Evolutionary conservation across 2,888 invertebrate species (phyloP), one percentile per base, ranked within the genome.

Genomic region (Thalpophila matura): DNA sequence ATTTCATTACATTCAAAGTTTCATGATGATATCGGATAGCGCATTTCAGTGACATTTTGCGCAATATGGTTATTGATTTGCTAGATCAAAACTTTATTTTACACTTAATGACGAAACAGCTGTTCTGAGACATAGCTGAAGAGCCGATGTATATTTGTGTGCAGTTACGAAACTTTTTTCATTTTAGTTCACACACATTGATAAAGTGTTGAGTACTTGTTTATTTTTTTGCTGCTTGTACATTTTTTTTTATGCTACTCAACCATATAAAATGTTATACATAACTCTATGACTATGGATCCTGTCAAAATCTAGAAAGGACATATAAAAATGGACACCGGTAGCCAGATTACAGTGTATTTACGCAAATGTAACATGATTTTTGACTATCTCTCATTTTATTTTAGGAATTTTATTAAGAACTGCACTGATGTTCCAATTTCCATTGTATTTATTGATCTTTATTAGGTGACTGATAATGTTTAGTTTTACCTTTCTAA

Each of bases 31-130:
- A 83, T 85, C 76, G 80, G 78, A 80, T 89, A 91, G 89, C 92
- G 89, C 93, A 92, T 90, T 92, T 92, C 86, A 83, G 87, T 90
- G 90, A 90, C 91, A 93, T 92, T 94, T 94, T 94, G 94, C 94
- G 94, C 94, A 95, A 88, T 93, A 89, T 88, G 87, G 85, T 90
- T 94, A 94, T 94, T 92, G 94, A 95, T 95, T 93, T 91, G 86
- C 83, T 85, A 87, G 88, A 88, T 87, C 87, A 87, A 90, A 89
- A 92, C 85, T 86, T n/a, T 92, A 89, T 90, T 92, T 90, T 89
- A 86, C 85, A 86, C 79, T 79, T 84, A 86, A 86, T 90, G 91
- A 89, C 85, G 92, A 93, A 94, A 94, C 93, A 94, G 93, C 95
- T 94, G 94, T 94, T 94, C 88, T 82, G 79, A 82, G 84, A 82